A percentile compares a stretch with the other conserved stretches of the same genome.
Conservation (phyloP, 2,797 vertebrate species). For the Chloroceryle inda region DNA sequence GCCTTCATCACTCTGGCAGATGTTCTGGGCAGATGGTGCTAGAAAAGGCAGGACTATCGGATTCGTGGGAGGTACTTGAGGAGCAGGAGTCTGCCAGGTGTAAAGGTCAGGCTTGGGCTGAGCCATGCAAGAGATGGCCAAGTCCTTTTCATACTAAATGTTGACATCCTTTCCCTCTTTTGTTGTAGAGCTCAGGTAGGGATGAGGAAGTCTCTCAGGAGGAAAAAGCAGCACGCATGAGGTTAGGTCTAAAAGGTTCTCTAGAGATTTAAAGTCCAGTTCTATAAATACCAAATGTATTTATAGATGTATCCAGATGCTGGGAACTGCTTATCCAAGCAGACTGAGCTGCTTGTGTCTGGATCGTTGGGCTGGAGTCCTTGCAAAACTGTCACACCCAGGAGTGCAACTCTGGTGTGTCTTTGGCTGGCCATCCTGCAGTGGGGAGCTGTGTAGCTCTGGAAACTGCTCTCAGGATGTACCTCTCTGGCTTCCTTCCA, state of each 20-base stretch:
- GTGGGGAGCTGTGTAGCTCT: not conserved
- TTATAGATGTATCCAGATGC: not conserved
- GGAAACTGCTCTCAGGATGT: not conserved
- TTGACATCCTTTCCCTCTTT: not conserved
- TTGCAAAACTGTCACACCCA: not conserved
- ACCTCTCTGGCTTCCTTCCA: not conserved
- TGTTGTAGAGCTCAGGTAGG: not conserved
- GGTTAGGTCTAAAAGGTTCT: not conserved
- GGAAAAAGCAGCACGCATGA: not conserved
- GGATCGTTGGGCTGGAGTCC: not conserved
- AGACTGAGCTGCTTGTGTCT: not conserved
- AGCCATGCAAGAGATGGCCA: not conserved
- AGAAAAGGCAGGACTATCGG: not conserved
- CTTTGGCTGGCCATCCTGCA: not conserved
- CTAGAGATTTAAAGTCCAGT: not conserved
- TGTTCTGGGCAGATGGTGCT: not conserved
- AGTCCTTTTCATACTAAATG: not conserved
- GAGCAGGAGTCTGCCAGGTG: not conserved
- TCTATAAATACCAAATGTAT: not conserved
- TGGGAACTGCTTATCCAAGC: not conserved
- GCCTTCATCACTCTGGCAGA: not conserved
- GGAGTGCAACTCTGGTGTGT: not conserved
- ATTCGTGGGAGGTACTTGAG: not conserved
- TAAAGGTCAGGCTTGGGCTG: not conserved
- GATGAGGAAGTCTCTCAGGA: not conserved